Conservation (phyloP, 2,113 vertebrate species). For the Egretta garzetta region DNA sequence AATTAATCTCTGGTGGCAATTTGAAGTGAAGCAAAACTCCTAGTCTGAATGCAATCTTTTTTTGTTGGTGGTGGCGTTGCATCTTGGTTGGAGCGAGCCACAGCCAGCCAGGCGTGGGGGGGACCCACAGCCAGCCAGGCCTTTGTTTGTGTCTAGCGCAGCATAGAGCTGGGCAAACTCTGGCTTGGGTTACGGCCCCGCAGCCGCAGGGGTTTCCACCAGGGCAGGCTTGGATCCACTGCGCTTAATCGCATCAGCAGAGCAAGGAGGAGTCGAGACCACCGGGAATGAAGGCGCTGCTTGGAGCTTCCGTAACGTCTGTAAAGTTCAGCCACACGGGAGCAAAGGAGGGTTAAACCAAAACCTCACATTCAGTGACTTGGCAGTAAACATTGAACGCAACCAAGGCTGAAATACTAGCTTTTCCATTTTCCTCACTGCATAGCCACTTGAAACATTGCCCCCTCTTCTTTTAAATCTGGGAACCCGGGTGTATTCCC, state of each 20-base stretch:
- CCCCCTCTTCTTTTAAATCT: background rate
- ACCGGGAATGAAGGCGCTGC: background rate
- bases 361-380: background rate
- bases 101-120: background rate
- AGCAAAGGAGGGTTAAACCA: background rate
- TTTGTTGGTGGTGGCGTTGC: background rate
- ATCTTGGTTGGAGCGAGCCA: background rate
- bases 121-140: background rate
- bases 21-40: background rate
- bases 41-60: background rate
- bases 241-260: fast-evolving
- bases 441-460: background rate
- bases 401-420: background rate
- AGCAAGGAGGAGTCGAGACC: background rate
- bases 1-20: background rate
- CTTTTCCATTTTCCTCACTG: background rate
- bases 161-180: background rate
- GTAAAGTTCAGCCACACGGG: background rate
- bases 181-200: fast-evolving
- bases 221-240: background rate
- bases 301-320: background rate
- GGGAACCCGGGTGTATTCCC: background rate
- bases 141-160: background rate
- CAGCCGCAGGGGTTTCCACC: background rate
- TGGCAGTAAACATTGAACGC: background rate